Conservation (phyloP, 1,140 invertebrate genomes). For the Nomia melanderi region DNA sequence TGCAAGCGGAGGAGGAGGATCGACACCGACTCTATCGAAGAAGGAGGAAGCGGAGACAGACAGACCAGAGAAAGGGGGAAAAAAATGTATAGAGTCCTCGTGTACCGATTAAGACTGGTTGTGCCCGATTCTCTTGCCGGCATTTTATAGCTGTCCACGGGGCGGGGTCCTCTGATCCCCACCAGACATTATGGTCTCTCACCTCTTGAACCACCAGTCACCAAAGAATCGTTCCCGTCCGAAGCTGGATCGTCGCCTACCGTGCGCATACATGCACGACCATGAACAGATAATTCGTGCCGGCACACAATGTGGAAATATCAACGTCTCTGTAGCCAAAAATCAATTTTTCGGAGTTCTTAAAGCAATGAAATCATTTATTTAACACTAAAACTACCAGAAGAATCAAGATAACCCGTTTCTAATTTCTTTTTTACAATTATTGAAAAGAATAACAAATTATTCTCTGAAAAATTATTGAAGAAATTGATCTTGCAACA, state of each 20-base stretch:
- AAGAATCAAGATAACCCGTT: no score
- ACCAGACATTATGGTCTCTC: slow-evolving; percentile 56
- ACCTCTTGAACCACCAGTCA: slow-evolving; percentile 64
- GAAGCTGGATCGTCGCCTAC: slow-evolving; percentile 22
- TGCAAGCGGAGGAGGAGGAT: slow-evolving; percentile 21
- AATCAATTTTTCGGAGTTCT: no score
- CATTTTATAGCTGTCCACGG: slow-evolving; percentile 77
- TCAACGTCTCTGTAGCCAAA: no score
- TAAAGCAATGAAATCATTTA: no score
- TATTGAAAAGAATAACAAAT: no score
- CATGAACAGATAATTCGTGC: not conserved
- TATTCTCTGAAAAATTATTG: no score
- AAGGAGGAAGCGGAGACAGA: slow-evolving; percentile 7
- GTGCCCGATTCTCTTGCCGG: slow-evolving; percentile 70
- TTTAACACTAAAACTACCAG: no score
- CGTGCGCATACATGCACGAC: not conserved
- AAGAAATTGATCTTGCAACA: no score
- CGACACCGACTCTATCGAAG: slow-evolving; percentile 7
- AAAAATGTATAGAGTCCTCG: slow-evolving; percentile 59
- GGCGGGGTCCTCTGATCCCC: slow-evolving; percentile 70
- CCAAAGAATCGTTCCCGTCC: slow-evolving; percentile 56
- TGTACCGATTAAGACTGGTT: slow-evolving; percentile 78
- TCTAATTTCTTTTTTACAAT: no score
- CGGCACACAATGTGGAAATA: not conserved
- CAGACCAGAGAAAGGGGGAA: no score